These are phyloP conservation scores for Plebejus anna DNA, from an alignment of 2,888 invertebrate species.

Conservation along the genomic window DNA sequence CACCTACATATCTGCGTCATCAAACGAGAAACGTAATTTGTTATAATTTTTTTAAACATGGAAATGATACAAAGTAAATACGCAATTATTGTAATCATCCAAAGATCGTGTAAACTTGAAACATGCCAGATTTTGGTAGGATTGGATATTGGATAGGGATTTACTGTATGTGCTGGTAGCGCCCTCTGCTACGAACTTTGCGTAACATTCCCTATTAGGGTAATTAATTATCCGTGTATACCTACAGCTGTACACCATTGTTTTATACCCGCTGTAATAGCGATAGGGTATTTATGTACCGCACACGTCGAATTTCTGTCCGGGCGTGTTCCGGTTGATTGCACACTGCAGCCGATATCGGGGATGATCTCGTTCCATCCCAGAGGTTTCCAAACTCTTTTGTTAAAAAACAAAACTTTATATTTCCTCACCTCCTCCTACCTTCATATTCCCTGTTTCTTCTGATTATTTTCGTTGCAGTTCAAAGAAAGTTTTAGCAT, in stretches of 20 bases:
- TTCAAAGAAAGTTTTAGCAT: not conserved
- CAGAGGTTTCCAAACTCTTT: not conserved
- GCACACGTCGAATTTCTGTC: not conserved
- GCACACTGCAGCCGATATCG: slow-evolving; percentile 11
- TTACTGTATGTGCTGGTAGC: too few relatives aligned
- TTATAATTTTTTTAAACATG: not conserved
- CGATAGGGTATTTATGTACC: not conserved
- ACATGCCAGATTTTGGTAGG: too few relatives aligned
- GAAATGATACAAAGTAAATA: not conserved
- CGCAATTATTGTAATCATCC: not conserved
- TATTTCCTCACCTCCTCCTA: not conserved
- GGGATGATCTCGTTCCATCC: not conserved
- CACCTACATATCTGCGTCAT: not conserved
- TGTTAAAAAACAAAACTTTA: not conserved
- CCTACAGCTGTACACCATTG: too few relatives aligned
- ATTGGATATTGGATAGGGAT: too few relatives aligned
- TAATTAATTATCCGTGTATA: too few relatives aligned
- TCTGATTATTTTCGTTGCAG: not conserved
- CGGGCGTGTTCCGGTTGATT: slow-evolving; percentile 1
- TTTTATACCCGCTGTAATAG: not conserved
- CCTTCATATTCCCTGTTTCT: not conserved
- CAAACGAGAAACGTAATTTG: not conserved
- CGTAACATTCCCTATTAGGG: too few relatives aligned
- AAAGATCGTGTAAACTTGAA: not conserved
- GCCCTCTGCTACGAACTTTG: too few relatives aligned